Evolutionary conservation across 2,888 invertebrate species (phyloP), one percentile per base, ranked within the genome.

Genomic region (Anaspis maculata): DNA sequence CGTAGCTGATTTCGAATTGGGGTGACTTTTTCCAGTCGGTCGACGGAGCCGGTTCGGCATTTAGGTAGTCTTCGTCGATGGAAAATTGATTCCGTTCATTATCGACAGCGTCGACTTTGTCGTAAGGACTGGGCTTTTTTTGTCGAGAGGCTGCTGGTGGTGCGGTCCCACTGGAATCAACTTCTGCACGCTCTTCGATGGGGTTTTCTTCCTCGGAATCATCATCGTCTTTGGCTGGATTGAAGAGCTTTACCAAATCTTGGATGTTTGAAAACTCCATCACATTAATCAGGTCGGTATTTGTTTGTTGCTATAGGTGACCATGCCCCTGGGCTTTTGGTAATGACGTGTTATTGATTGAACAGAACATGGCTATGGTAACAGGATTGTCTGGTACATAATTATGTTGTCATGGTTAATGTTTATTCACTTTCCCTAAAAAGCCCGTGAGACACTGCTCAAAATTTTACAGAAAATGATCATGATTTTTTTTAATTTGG

Each of bases 1-100:
- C 83, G 62, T 88, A 92, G 45, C 78, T 74, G 61, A 91, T 81
- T 21, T 80, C 79, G 66, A 87, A 90, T 45, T 74, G 72, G 0
- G 88, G 88, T 13, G 71, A 66, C 55, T 74, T 73, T 25, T 82
- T 73, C 37, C 76, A 76, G 44, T 79, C 79, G 15, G 39, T 35
- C 9, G 10, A 5, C 5, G 24, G 24, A 3, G 26, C 32, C 3
- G 71, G 52, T 3, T 70, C 63, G 9, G 65, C 56, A 3, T 74
- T 73, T 12, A 15, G 16, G 21, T 32, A 15, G 5, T 39, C 28
- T 6, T 27, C 69, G 22, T 75, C 69, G 45, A 71, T 69, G 42
- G 74, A 71, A 31, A 68, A 63, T 24, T 66, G 64, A 44, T 74
- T 68, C 29, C 27, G 37, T 6, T 52, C 54, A 37, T 59, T 56